phyloP scores from a whole-genome alignment of 1,140 invertebrate genomes.

The Rhagoletis zephyria region DNA sequence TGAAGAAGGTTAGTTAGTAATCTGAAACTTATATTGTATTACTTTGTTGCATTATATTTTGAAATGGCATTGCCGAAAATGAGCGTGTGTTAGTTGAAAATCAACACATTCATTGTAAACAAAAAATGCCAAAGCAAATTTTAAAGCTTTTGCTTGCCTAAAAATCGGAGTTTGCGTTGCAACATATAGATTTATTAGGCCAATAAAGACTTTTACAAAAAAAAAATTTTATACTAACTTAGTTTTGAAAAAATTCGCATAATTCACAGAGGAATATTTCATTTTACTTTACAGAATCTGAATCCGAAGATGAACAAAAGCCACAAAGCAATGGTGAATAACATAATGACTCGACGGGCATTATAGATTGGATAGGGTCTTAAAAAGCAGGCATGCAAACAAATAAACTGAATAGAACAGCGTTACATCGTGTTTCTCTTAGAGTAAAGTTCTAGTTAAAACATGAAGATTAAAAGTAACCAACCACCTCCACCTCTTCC shows the following conservation, averaged over 20 bases:
- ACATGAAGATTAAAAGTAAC: conserved; percentile 18
- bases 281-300: conserved; percentile 64
- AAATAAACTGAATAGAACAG: background rate
- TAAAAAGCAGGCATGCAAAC: background rate
- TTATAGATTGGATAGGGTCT: conserved; percentile 17
- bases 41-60: background rate
- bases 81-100: conserved; percentile 55
- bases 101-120: conserved; percentile 62
- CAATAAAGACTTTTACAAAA: conserved; percentile 70
- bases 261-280: background rate
- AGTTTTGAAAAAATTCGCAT: background rate
- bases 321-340: conserved; percentile 55
- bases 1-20: conserved; percentile 82
- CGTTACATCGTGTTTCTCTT: background rate
- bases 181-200: conserved; percentile 62
- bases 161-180: conserved; percentile 56
- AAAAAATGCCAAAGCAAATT: conserved; percentile 65
- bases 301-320: conserved; percentile 72
- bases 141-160: conserved; percentile 71
- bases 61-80: conserved; percentile 53
- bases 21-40: background rate
- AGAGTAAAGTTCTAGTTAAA: conserved; percentile 8
- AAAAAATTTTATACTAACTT: background rate
- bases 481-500: conserved; percentile 5
- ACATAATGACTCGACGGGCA: conserved; percentile 27